phyloP scores from a whole-genome alignment of 2,113 vertebrate genomes.

The Galbula dea region DNA sequence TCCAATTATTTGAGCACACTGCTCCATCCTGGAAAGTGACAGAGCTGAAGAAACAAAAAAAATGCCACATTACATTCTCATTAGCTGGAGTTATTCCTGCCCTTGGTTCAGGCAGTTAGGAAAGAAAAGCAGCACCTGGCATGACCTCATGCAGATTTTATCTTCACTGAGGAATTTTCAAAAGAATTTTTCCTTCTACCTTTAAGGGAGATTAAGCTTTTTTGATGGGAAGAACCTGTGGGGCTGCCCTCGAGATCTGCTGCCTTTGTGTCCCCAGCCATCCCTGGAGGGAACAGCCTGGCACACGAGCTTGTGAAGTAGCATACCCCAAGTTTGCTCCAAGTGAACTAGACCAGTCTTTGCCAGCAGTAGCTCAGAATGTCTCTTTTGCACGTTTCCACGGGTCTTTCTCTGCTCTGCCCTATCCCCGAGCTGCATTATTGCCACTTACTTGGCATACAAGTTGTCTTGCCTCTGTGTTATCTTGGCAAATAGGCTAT shows the following conservation, averaged over 20 bases:
- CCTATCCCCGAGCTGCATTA: not conserved
- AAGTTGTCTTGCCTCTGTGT: not conserved
- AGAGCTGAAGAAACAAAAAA: constrained; percentile 37
- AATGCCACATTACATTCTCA: not conserved
- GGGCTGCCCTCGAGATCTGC: not conserved
- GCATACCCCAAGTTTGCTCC: not conserved
- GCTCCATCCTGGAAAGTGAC: not conserved
- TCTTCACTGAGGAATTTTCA: not conserved
- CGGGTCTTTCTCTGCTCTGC: not conserved
- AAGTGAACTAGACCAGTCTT: fast-evolving
- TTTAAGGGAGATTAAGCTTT: not conserved
- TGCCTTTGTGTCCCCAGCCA: not conserved
- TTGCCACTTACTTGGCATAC: not conserved
- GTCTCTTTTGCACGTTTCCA: not conserved
- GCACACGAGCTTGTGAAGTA: not conserved
- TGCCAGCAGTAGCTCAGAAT: not conserved
- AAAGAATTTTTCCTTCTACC: not conserved
- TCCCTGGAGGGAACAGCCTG: not conserved
- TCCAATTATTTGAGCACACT: not conserved
- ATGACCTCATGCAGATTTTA: constrained; percentile 49
- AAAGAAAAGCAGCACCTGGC: constrained; percentile 8
- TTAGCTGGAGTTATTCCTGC: constrained; percentile 12
- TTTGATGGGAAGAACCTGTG: not conserved
- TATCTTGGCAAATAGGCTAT: not conserved
- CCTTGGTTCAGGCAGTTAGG: not conserved